Conservation (phyloP, 2,888 invertebrate genomes). For the Conops quadrifasciatus region DNA sequence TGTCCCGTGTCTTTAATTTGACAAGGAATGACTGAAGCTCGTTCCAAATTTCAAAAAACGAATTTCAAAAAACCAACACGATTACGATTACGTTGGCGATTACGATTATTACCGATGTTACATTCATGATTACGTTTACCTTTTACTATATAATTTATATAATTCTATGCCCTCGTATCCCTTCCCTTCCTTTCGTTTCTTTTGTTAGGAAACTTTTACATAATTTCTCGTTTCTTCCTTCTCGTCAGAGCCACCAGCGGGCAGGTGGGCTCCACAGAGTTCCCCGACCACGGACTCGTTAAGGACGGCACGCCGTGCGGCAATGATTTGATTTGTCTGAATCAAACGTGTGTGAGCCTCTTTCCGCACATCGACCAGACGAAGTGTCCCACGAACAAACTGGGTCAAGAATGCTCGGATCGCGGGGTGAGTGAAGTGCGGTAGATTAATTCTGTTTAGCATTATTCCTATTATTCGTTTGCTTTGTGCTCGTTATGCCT, state of each 20-base stretch:
- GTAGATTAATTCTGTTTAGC: not conserved
- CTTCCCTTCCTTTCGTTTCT: too few species aligned
- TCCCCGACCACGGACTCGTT: constrained; percentile 86
- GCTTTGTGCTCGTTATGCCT: not conserved
- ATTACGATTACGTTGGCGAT: too few species aligned
- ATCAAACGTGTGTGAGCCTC: constrained; percentile 89
- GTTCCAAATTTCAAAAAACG: too few species aligned
- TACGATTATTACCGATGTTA: too few species aligned
- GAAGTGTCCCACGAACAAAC: constrained; percentile 89
- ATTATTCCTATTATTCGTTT: not conserved
- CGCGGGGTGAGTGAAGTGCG: constrained; percentile 82
- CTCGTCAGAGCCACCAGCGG: constrained; percentile 77
- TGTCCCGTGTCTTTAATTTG: too few species aligned
- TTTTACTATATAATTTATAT: too few species aligned
- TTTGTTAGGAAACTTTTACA: too few species aligned
- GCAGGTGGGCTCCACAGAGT: constrained; percentile 71
- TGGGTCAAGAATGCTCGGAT: constrained; percentile 90
- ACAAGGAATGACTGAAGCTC: too few species aligned
- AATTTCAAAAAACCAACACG: too few species aligned
- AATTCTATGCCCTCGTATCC: too few species aligned
- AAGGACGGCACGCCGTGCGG: constrained; percentile 95
- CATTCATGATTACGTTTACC: too few species aligned
- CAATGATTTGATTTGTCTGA: constrained; percentile 90
- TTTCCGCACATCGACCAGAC: constrained; percentile 85
- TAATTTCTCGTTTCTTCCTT: not conserved